Base-by-base conservation (phyloP, 2,797 vertebrate species). In the Eleutherodactylus coqui region DNA sequence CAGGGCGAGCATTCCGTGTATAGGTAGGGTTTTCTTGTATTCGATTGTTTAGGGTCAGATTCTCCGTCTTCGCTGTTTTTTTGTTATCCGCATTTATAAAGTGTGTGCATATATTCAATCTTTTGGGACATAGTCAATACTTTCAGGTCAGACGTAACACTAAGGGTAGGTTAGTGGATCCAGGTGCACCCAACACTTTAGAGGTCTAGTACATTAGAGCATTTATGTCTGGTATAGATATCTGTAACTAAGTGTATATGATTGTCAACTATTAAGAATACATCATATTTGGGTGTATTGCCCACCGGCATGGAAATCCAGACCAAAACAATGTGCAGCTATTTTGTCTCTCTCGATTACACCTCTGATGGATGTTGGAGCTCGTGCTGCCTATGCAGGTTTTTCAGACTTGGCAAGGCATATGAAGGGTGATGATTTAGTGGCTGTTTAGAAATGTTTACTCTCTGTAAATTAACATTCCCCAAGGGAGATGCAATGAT, bases 401-500 rank as follows among this genome's bases (percentile, higher is more conserved):
- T 81, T 64, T 58, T 62, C 69, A 79, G 32, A 58, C 76, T 79
- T 85, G 84, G 84, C 62, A 62, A 49, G 21, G 75, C 75, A 49
- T 29, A 58, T 72, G 75, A 83, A 49, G 82, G 60, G 55, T 64
- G 69, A 84, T 87, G 86, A 87, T 87, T 84, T 79, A 87, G 82
- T 80, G 45, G 77, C 82, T 87, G 86, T 84, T 87, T 87, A 79
- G 76, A 84, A 84, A 84, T 87, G 82, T 87, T 84, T 87, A 80
- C 86, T 75, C 76, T 84, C 69, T 79, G 69, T 87, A 84, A 87
- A 87, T 87, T 75, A 87, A 84, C 86, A 75, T 84, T 87, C 76
- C 86, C 86, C 82, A 51, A 55, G 82, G 86, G 82, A 84, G 69
- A 78, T 67, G 49, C 73, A 72, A 76, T 78, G 85, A 87, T 83